Evolutionary conservation across 2,113 vertebrate genomes (phyloP).

Genomic region (Paramormyrops kingsleyae): DNA sequence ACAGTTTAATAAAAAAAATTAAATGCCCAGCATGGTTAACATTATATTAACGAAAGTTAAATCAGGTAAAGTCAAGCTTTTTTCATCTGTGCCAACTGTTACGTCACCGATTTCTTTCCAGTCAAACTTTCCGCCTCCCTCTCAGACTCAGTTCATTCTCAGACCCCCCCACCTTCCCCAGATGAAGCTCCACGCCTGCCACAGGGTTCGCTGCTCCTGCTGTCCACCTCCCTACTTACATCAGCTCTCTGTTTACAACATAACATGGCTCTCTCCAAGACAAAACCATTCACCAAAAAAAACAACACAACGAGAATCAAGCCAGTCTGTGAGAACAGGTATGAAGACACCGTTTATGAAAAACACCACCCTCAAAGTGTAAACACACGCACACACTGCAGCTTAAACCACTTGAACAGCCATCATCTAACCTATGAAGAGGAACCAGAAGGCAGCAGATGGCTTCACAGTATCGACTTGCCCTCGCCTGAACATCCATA

Average conservation of each 20-base stretch:
- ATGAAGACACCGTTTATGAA: constrained; percentile 18
- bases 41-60: background rate
- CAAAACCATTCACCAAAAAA: constrained; percentile 33
- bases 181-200: background rate
- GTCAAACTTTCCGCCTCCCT: background rate
- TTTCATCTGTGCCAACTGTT: background rate
- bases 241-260: constrained; percentile 32
- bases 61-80: background rate
- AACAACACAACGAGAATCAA: constrained; percentile 5
- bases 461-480: constrained; percentile 57
- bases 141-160: background rate
- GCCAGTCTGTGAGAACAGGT: background rate
- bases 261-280: constrained; percentile 23
- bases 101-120: background rate
- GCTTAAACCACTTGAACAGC: constrained; percentile 43
- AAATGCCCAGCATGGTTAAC: background rate
- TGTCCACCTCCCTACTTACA: constrained; percentile 33
- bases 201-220: background rate
- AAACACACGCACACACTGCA: constrained; percentile 41
- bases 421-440: constrained; percentile 35
- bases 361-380: constrained; percentile 19
- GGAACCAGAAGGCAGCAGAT: constrained; percentile 35
- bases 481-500: constrained; percentile 8
- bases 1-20: background rate
- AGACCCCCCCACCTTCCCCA: background rate